Conservation (phyloP, 2,113 vertebrate species). For the Desmodus rotundus region DNA sequence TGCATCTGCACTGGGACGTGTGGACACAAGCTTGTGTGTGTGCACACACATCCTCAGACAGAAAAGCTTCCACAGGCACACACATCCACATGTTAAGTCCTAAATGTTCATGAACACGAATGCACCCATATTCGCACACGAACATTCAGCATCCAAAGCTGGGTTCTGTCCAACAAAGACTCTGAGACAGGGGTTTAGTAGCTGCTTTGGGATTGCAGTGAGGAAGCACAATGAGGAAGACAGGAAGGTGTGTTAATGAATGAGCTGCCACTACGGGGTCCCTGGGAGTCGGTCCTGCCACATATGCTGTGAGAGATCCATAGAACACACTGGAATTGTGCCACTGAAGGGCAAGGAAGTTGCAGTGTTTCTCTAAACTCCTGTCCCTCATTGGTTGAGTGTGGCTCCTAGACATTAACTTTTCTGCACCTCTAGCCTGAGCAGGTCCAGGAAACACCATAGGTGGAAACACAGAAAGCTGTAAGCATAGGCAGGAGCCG, state of each 20-base stretch:
- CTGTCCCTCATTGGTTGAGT: not conserved
- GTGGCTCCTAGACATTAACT: not conserved
- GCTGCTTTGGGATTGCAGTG: not conserved
- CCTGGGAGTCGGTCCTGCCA: not conserved
- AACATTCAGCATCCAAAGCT: not conserved
- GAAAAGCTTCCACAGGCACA: not conserved
- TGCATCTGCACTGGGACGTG: accelerated
- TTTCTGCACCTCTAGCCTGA: not conserved
- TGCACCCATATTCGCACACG: not conserved
- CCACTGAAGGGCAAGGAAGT: not conserved
- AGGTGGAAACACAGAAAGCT: not conserved
- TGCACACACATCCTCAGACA: not conserved
- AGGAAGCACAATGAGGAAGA: not conserved
- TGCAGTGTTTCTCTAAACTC: not conserved
- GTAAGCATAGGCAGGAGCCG: too few species aligned
- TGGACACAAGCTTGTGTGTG: not conserved
- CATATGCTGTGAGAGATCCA: not conserved
- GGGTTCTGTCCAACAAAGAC: not conserved
- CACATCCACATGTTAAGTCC: not conserved
- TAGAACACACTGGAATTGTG: not conserved
- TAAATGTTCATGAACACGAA: accelerated
- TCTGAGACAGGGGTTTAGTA: not conserved
- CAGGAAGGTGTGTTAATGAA: not conserved
- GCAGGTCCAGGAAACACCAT: not conserved
- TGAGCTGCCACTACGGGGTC: not conserved